Evolutionary conservation across 2,113 vertebrate genomes (phyloP).

Genomic region (Crocuta crocuta): DNA sequence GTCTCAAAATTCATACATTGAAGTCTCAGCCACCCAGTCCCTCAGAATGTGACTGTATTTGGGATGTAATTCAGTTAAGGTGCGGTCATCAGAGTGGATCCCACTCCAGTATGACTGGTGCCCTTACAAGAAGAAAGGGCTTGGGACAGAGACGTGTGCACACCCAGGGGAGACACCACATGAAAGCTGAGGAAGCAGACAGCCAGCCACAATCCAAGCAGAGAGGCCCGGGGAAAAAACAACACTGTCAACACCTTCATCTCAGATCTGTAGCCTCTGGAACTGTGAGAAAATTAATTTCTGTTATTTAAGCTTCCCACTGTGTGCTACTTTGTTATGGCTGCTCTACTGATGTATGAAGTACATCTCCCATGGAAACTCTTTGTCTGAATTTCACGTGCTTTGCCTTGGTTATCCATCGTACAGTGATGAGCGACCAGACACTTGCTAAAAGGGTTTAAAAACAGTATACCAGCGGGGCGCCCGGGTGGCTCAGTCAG

Average conservation of each 20-base stretch:
- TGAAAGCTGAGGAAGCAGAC: not conserved
- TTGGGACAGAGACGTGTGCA: rapidly evolving
- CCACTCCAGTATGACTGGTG: not conserved
- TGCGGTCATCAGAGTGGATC: not conserved
- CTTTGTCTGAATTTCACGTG: not conserved
- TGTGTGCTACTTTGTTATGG: not conserved
- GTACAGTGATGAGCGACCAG: not conserved
- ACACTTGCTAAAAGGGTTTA: not conserved
- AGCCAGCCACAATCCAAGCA: not conserved
- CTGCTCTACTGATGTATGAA: not conserved
- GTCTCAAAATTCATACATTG: not conserved
- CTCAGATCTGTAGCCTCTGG: not conserved
- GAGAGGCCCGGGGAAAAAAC: not conserved
- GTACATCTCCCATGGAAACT: not conserved
- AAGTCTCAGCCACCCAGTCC: not conserved
- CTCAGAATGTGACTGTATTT: not conserved
- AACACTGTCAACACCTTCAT: not conserved
- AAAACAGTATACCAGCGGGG: not conserved
- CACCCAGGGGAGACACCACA: not conserved
- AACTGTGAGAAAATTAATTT: not conserved
- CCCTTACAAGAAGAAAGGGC: not conserved
- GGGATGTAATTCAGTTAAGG: not conserved
- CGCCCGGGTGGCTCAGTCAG: no score
- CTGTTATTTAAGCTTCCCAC: not conserved
- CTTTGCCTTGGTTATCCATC: not conserved